Evolutionary conservation across 2,797 vertebrate genomes (phyloP).

Genomic region (Cuculus canorus): DNA sequence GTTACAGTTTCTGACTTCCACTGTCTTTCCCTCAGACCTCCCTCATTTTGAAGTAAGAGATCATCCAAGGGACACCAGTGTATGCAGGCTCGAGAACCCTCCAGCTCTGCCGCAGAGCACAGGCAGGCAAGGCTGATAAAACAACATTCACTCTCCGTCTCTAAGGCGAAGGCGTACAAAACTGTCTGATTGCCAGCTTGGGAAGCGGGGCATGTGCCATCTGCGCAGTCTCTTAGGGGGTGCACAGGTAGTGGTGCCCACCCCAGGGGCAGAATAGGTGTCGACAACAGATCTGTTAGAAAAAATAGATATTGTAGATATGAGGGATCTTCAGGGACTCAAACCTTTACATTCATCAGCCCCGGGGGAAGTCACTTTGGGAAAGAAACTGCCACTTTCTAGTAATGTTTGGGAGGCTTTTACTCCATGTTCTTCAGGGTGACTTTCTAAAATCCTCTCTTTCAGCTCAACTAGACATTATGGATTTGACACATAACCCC

Average conservation of each 20-base stretch:
- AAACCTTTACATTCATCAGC: background rate
- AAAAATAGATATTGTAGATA: background rate
- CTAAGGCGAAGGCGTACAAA: background rate
- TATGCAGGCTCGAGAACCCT: background rate
- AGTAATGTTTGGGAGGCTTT: background rate
- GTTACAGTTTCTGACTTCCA: constrained; percentile 7
- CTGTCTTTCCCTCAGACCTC: background rate
- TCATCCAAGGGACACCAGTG: background rate
- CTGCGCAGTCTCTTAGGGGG: background rate
- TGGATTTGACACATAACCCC: background rate
- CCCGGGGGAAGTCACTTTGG: background rate
- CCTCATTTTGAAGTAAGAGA: background rate
- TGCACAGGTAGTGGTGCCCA: background rate
- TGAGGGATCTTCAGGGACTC: background rate
- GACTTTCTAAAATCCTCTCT: background rate
- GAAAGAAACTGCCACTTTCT: background rate
- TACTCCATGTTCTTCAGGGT: background rate
- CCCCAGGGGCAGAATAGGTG: background rate
- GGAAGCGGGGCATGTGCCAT: background rate
- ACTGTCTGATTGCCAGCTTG: background rate
- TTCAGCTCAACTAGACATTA: background rate
- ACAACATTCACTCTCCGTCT: background rate
- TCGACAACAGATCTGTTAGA: background rate
- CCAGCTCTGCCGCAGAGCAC: background rate
- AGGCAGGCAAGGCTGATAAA: background rate